Evolutionary conservation across 2,888 invertebrate genomes (phyloP).

Genomic region (Melanophora roralis): DNA sequence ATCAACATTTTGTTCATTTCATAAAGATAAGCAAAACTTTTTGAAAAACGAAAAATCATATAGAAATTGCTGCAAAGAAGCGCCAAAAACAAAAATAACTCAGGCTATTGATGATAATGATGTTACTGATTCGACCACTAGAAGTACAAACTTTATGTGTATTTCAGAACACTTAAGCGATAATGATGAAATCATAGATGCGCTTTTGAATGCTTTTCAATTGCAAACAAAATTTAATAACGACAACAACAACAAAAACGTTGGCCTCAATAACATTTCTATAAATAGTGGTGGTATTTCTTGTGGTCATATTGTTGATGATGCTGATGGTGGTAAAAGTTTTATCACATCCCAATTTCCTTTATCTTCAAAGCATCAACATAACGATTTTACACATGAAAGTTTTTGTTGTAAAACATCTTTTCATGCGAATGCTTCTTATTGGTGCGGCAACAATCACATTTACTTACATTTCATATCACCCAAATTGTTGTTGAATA

Average conservation of each 20-base stretch:
- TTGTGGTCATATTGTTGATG: not conserved
- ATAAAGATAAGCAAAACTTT: conserved; percentile 51
- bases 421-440: not conserved
- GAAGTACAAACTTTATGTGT: conserved; percentile 61
- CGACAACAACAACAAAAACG: conserved; percentile 28
- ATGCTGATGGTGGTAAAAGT: conserved; percentile 16
- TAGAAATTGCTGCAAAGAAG: conserved; percentile 37
- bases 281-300: conserved; percentile 22
- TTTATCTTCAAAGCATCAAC: conserved; percentile 21
- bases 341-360: conserved; percentile 15
- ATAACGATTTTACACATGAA: conserved; percentile 27
- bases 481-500: conserved; percentile 76
- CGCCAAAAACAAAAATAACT: conserved; percentile 12
- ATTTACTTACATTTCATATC: conserved; percentile 69
- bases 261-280: conserved; percentile 42
- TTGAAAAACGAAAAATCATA: conserved; percentile 68
- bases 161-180: conserved; percentile 68
- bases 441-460: conserved; percentile 39
- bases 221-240: conserved; percentile 72
- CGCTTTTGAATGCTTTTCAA: conserved; percentile 76
- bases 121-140: not conserved
- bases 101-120: conserved; percentile 4
- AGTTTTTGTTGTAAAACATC: conserved; percentile 15
- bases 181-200: conserved; percentile 76
- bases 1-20: conserved; percentile 50